Base-by-base conservation (phyloP, 2,888 invertebrate genomes). In the Petrolisthes cinctipes region DNA sequence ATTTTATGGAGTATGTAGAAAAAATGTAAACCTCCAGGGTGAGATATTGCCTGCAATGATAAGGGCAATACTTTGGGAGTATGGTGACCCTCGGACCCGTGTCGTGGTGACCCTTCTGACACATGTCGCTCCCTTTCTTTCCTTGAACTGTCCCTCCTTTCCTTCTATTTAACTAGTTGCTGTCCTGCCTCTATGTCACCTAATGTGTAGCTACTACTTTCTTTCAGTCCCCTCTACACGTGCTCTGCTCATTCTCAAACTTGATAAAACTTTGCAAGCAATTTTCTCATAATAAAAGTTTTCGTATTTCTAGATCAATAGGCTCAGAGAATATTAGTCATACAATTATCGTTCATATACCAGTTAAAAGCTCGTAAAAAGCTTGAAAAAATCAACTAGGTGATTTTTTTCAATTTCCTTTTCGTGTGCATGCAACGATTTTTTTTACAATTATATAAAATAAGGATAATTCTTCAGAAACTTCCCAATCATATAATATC, bases 321-420 rank as follows among this genome's bases (percentile, higher is more conserved):
- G 14, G 78, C 53, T 78, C 54, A 11, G 78, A 51, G 53, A 78
- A 37, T 78, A 17, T 51, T 78, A 7, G 9, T 53, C 78, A 14
- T 51, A 78, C 17, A 7, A 37, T 4, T 11, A 78, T 78, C 78
- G 17, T 78, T 78, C 78, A 54, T 78, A 7, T 78, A 78, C 78
- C 11, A 78, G 53, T 53, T 53, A 53, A 53, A 78, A 78, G 20
- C 11, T 4, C 78, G 11, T 53, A 17, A 54, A 6, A 78, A 23
- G 0, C 9, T 37, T 11, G n/a, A 4, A 11, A 75, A 37, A 5
- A 17, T 23, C 37, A n/a, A 11, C 37, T 20, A 17, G 11, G 75
- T 23, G 75, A n/a, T 61, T 61, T 61, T 14, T 61, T 61, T 17
- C 17, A 61, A 9, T 61, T 61, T 61, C 61, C 61, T 61, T 17